A percentile compares a stretch with the other conserved stretches of the same genome.
These are phyloP conservation scores for Acleris laterana DNA, from an alignment of 2,888 invertebrate genomes.

Conservation along the genomic window DNA sequence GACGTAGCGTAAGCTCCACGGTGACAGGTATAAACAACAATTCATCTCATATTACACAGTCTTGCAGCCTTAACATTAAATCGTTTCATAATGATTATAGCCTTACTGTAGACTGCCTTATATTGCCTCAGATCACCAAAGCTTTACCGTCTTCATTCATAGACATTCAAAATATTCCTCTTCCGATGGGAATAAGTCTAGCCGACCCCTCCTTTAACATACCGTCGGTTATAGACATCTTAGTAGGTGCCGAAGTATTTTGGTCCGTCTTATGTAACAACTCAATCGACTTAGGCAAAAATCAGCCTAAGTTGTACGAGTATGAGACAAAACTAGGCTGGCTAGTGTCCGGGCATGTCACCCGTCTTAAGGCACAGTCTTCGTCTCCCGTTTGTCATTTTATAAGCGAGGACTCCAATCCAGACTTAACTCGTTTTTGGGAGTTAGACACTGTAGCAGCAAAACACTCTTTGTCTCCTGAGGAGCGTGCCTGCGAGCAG, in stretches of 20 bases:
- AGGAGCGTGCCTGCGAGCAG: slow-evolving; percentile 23
- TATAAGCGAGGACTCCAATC: slow-evolving; percentile 14
- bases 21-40: slow-evolving; percentile 44
- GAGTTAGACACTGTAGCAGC: slow-evolving; percentile 42
- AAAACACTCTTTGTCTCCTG: slow-evolving; percentile 26
- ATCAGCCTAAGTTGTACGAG: slow-evolving; percentile 40
- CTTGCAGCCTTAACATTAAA: slow-evolving; percentile 30
- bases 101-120: slow-evolving; percentile 22
- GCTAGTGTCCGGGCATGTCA: slow-evolving; percentile 40
- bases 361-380: slow-evolving; percentile 11
- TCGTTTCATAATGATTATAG: slow-evolving; percentile 33
- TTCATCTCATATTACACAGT: slow-evolving; percentile 30
- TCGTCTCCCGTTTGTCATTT: slow-evolving; percentile 37
- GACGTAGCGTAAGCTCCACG: slow-evolving; percentile 36
- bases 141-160: slow-evolving; percentile 35
- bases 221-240: slow-evolving; percentile 28
- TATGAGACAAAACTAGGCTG: slow-evolving; percentile 43
- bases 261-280: not conserved
- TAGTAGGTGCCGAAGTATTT: too few species aligned
- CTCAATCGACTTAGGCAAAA: slow-evolving; percentile 40
- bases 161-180: slow-evolving; percentile 27
- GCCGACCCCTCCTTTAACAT: slow-evolving; percentile 43
- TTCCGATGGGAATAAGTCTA: slow-evolving; percentile 40
- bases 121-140: slow-evolving; percentile 36
- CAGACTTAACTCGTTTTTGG: slow-evolving; percentile 41